Percentiles rank a stretch among this genome's conserved stretches.
Evolutionary conservation across 2,797 vertebrate genomes (phyloP).

Genomic region (Cheirogaleus major): DNA sequence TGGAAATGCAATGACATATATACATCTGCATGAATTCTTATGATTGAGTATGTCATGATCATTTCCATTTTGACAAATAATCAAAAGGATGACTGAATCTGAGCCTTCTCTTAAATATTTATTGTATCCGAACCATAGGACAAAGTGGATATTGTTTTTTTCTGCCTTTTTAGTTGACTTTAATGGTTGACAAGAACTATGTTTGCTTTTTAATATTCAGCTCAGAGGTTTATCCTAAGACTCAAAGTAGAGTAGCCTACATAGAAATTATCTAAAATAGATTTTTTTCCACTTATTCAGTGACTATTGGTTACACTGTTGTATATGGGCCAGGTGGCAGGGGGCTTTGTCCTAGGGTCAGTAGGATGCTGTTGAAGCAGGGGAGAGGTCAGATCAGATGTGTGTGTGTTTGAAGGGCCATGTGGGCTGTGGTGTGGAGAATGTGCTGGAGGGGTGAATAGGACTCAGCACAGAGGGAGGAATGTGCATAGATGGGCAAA

Average conservation of each 20-base stretch:
- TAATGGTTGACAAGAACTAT: background rate
- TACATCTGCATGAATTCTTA: background rate
- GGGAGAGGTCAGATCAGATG: background rate
- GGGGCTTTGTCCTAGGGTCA: background rate
- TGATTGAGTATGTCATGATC: background rate
- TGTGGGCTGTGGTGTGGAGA: background rate
- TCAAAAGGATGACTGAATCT: background rate
- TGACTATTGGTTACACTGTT: background rate
- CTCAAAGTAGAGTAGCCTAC: background rate
- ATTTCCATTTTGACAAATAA: background rate
- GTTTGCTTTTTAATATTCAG: background rate
- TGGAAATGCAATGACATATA: background rate
- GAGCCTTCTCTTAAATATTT: background rate
- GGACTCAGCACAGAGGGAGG: background rate
- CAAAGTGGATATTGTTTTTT: background rate
- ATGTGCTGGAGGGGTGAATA: background rate
- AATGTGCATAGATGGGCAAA: background rate
- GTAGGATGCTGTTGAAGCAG: background rate
- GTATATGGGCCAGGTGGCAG: rapidly evolving
- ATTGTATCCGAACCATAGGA: background rate
- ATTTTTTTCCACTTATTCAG: background rate
- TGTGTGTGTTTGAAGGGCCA: background rate
- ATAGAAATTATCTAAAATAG: background rate
- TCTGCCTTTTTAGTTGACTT: background rate
- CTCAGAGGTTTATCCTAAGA: background rate